Evolutionary conservation across 2,797 vertebrate species (phyloP), one percentile per base, ranked within the genome.

Genomic region (Macropus fuliginosus): DNA sequence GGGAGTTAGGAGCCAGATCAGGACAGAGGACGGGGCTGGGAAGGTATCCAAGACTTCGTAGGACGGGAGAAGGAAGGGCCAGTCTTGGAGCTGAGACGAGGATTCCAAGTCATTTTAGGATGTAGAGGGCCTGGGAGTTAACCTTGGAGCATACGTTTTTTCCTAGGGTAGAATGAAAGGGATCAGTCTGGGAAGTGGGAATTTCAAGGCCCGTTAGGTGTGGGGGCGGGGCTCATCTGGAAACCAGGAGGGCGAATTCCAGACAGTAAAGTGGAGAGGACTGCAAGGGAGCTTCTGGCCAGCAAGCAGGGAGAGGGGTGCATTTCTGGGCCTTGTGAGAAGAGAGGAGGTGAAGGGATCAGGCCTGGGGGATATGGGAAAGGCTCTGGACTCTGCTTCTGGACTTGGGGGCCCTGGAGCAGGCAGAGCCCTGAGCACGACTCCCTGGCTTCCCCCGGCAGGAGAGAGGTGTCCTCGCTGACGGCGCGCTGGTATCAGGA

Each of bases 401-500:
- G 62, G 34, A 34, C 31, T 13, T 12, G 31, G 31, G 59, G 31
- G 34, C 31, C n/a, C 74, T 1, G 74, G 21, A 27, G 9, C 21
- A 50, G 74, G 21, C 74, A 87, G 74, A 50, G 12, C 40, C 74
- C 74, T 46, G 40, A 87, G 74, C 74, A 46, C 9, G 21, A 46
- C 18, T 46, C 40, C 1, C 40, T 81, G 40, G 18, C 14, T 50
- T 87, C 40, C 46, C 40, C 46, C 18, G 46, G 5, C 92, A 98
- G 98, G 96, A 97, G 96, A 56, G 98, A 98, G 93, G 97, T 97
- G 40, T 98, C 98, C 52, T 97, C 95, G 18, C 95, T 98, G 95
- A 96, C 98, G 0, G 96, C 97, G 27, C 91, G 97, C 66, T 97
- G 97, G 94, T 97, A 98, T 92, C 98, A 98, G 91, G 97, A 98